Conservation (phyloP, 1,140 invertebrate genomes). For the Drosophila persimilis region DNA sequence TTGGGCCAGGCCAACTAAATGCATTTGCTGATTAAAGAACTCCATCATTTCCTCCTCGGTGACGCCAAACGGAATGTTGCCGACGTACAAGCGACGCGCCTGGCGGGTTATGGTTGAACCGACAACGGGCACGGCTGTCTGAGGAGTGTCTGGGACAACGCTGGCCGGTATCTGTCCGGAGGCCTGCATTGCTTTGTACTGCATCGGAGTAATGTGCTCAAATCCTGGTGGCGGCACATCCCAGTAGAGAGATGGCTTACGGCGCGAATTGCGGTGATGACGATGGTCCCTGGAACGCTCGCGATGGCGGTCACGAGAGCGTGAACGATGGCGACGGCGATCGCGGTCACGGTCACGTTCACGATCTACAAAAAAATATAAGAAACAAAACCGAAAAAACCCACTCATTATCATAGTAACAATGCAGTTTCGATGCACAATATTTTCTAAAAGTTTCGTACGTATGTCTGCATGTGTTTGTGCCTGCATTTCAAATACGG, state of each 20-base stretch:
- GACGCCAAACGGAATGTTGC: slow-evolving; percentile 99
- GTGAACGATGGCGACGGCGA: slow-evolving; percentile 69
- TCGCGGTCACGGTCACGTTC: slow-evolving; percentile 67
- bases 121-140: slow-evolving; percentile 97
- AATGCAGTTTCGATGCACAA: no score
- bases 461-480: not conserved
- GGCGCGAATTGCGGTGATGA: slow-evolving; percentile 83
- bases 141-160: slow-evolving; percentile 94
- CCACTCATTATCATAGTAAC: no score
- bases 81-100: slow-evolving; percentile 96
- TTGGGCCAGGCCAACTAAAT: slow-evolving; percentile 97
- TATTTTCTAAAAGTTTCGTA: no score
- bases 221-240: slow-evolving; percentile 98
- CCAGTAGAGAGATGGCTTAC: slow-evolving; percentile 98
- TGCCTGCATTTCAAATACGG: not conserved
- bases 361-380: slow-evolving; percentile 41
- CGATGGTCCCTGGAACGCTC: slow-evolving; percentile 66
- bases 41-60: slow-evolving; percentile 99
- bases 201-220: slow-evolving; percentile 98
- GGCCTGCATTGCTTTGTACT: slow-evolving; percentile 94
- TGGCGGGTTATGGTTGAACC: slow-evolving; percentile 99
- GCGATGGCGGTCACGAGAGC: slow-evolving; percentile 67
- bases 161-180: slow-evolving; percentile 97
- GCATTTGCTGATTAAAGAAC: slow-evolving; percentile 99
- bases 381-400: not conserved